Percentiles rank a stretch among this genome's conserved stretches.
Evolutionary conservation across 2,113 vertebrate species (phyloP).

Genomic region (Albula goreensis): DNA sequence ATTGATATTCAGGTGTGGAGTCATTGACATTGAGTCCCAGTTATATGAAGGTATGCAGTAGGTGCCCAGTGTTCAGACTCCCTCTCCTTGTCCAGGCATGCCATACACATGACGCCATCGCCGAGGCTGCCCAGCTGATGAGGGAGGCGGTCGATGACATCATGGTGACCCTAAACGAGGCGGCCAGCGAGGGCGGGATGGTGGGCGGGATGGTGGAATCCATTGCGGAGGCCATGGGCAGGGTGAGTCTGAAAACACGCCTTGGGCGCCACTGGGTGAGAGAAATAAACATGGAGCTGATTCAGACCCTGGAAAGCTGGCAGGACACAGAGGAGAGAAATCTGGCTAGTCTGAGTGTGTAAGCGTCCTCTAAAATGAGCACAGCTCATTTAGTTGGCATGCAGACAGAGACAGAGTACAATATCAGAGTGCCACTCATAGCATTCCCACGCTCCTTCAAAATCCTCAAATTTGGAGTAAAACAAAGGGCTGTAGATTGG

Average conservation of each 20-base stretch:
- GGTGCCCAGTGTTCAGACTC: too few relatives aligned
- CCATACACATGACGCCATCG: conserved; percentile 95
- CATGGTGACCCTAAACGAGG: conserved; percentile 96
- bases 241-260: conserved; percentile 68
- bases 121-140: conserved; percentile 93
- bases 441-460: too few relatives aligned
- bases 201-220: conserved; percentile 97
- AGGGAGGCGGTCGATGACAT: conserved; percentile 97
- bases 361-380: too few relatives aligned
- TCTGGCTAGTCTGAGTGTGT: too few relatives aligned
- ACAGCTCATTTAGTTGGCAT: too few relatives aligned
- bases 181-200: conserved; percentile 93
- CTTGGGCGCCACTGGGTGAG: background rate
- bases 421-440: too few relatives aligned
- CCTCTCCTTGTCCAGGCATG: conserved; percentile 69
- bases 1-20: background rate
- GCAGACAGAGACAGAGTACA: too few relatives aligned
- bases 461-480: too few relatives aligned
- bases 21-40: background rate
- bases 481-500: too few relatives aligned
- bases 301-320: too few relatives aligned
- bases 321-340: too few relatives aligned
- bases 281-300: too few relatives aligned
- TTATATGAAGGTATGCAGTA: background rate
- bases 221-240: conserved; percentile 91